Evolutionary conservation across 2,113 vertebrate species (phyloP).

Genomic region (Steatornis caripensis): DNA sequence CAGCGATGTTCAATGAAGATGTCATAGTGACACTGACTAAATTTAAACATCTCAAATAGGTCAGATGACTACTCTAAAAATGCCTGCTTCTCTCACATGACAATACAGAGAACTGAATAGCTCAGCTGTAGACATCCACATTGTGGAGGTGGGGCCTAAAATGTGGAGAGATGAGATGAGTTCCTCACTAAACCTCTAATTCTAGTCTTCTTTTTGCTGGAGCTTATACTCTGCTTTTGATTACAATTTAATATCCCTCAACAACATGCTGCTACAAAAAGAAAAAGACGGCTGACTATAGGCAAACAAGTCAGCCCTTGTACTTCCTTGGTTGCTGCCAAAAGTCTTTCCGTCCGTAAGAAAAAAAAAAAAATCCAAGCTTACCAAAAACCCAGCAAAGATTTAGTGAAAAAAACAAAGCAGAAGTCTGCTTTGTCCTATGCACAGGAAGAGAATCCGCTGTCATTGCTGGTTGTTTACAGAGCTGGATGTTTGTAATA

Average conservation of each 20-base stretch:
- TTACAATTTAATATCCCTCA: slow-evolving; percentile 7
- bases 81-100: background rate
- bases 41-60: background rate
- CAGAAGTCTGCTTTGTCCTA: background rate
- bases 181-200: background rate
- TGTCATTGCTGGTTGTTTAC: background rate
- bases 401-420: background rate
- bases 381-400: background rate
- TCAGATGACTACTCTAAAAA: background rate
- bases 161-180: background rate
- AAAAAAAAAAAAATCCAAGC: background rate
- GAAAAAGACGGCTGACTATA: background rate
- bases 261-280: background rate
- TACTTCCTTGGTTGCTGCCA: slow-evolving; percentile 1
- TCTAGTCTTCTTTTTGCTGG: background rate
- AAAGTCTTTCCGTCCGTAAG: background rate
- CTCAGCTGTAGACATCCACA: background rate
- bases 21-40: background rate
- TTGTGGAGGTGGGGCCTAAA: background rate
- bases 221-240: background rate
- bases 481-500: background rate
- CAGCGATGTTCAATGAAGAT: background rate
- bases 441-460: background rate
- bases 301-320: background rate
- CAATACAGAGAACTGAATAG: background rate